Evolutionary conservation across 1,140 invertebrate species (phyloP).

Genomic region (Pachyrhynchus sulphureomaculatus): DNA sequence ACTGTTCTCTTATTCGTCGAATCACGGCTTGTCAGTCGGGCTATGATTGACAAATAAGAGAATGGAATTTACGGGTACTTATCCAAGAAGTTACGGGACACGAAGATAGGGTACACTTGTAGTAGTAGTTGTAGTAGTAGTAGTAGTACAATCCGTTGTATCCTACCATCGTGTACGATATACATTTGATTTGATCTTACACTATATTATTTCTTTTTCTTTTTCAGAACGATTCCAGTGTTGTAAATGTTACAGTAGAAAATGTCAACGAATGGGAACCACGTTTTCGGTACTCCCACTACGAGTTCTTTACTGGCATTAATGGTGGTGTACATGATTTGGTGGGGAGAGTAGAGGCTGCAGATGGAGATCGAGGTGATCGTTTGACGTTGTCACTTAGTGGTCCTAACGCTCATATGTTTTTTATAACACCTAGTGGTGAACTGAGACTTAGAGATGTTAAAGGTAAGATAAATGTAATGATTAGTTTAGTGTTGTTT

Average conservation of each 20-base stretch:
- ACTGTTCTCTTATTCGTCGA: too few relatives aligned
- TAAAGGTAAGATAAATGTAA: neutral
- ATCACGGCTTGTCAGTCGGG: too few relatives aligned
- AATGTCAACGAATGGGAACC: constrained; percentile 94
- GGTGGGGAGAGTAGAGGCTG: constrained; percentile 71
- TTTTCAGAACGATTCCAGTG: constrained; percentile 70
- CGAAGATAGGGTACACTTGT: too few relatives aligned
- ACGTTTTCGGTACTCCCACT: constrained; percentile 81
- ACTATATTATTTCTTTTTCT: too few relatives aligned
- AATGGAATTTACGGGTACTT: too few relatives aligned
- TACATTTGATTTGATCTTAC: too few relatives aligned
- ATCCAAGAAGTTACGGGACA: too few relatives aligned
- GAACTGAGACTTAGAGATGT: constrained; percentile 38
- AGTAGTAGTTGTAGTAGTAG: too few relatives aligned
- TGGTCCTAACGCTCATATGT: constrained; percentile 64
- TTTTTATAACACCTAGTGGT: constrained; percentile 44
- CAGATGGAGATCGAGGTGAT: constrained; percentile 79
- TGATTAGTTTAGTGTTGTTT: too few relatives aligned
- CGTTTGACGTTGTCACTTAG: constrained; percentile 66
- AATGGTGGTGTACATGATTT: constrained; percentile 54
- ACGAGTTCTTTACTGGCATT: constrained; percentile 70
- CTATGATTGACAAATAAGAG: too few relatives aligned
- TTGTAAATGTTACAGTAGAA: constrained; percentile 75
- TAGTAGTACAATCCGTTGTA: too few relatives aligned
- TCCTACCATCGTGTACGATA: too few relatives aligned